Evolutionary conservation across 2,888 invertebrate species (phyloP), one percentile per base, ranked within the genome.

Genomic region (Perithous albicinctus): DNA sequence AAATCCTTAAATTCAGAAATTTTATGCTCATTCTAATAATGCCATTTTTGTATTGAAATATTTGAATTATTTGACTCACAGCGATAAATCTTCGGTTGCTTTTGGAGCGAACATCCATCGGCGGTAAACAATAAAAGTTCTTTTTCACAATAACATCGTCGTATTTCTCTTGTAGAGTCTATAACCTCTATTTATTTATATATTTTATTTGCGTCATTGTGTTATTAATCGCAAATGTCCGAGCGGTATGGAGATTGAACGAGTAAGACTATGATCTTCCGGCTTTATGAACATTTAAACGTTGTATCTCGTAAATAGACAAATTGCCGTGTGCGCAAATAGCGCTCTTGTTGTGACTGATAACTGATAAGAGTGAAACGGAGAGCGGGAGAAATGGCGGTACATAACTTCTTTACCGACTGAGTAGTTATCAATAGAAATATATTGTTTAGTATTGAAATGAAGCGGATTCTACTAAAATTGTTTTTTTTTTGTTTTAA

Each of bases 41-140:
- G 8, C n/a, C n/a, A 56, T 32, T 12, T 29, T 29, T 4, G 5
- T 15, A 29, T 54, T 26, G 26, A 26, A 12, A 54, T 54, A 32
- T 5, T 32, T 8, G 23, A 59, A 59, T 12, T 35, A 23, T 54
- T 26, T 10, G 26, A 48, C 51, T 66, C 2, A 72, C 56, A 35
- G 59, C 3, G n/a, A n/a, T n/a, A 80, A 72, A 43, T 8, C 59
- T 29, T n/a, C n/a, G 29, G 8, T 4, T 12, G 32, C 15, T 66
- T 56, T 29, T 26, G 20, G 18, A 38, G 15, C 38, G 20, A 56
- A 20, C 20, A 64, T 80, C 70, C 80, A 76, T 80, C 54, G 35
- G 18, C n/a, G 18, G 41, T 8, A 23, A 74, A 29, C 51, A 61
- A 61, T 32, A 20, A 18, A 43, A 26, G 8, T 5, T 10, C 10